A percentile compares a stretch with the other conserved stretches of the same genome.
These are phyloP conservation scores for Caenorhabditis remanei DNA, from an alignment of 1,140 invertebrate genomes.

Conservation along the genomic window DNA sequence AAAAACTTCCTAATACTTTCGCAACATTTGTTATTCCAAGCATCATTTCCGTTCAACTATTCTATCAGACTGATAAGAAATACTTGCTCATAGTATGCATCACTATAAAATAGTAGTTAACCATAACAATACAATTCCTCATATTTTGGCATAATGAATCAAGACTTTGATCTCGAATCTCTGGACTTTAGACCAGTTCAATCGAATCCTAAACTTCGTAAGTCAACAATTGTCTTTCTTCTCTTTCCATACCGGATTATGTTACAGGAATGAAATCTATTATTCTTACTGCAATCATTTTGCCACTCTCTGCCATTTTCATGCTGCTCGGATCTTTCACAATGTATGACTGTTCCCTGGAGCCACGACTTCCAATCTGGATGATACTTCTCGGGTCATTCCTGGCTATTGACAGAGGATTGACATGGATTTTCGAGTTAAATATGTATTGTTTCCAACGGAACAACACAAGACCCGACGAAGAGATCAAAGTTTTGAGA, in stretches of 20 bases:
- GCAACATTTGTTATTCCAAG: too few relatives aligned
- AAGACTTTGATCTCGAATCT: background rate
- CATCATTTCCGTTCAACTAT: too few relatives aligned
- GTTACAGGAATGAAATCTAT: background rate
- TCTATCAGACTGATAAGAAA: too few relatives aligned
- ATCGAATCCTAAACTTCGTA: background rate
- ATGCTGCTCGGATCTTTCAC: background rate
- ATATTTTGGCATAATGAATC: background rate
- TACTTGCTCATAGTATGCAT: too few relatives aligned
- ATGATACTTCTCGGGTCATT: background rate
- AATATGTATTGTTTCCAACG: background rate
- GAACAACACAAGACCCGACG: background rate
- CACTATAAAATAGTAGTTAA: too few relatives aligned
- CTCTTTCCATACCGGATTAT: background rate
- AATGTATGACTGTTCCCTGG: background rate
- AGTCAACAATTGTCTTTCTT: background rate
- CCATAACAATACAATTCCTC: too few relatives aligned
- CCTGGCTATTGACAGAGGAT: background rate
- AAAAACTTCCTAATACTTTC: too few relatives aligned
- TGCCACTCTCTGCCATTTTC: background rate
- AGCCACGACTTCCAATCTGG: background rate
- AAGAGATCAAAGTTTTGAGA: background rate
- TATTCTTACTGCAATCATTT: background rate
- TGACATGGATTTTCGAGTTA: background rate
- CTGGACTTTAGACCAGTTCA: background rate